Conservation (phyloP, 2,888 invertebrate species). For the Acleris laterana region DNA sequence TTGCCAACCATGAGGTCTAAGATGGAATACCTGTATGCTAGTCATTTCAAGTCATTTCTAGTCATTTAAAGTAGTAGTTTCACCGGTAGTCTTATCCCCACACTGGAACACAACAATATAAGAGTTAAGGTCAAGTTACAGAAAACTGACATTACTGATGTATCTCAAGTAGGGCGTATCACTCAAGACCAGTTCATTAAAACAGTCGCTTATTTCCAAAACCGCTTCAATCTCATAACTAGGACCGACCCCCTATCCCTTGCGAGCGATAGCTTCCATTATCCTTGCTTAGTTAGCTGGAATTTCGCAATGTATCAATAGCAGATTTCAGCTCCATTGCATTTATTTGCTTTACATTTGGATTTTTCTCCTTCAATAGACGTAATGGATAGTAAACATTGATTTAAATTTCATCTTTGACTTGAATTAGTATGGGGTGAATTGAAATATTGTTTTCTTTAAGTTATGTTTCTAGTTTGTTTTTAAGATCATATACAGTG, state of each 20-base stretch:
- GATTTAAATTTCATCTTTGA: neutral
- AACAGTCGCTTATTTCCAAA: neutral
- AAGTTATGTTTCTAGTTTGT: too few relatives aligned
- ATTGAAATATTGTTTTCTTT: neutral
- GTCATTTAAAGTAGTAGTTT: too few relatives aligned
- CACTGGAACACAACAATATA: too few relatives aligned
- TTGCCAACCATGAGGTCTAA: too few relatives aligned
- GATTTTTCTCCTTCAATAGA: constrained; percentile 3
- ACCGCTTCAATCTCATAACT: neutral
- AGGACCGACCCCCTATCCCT: neutral
- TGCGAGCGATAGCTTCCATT: constrained; percentile 33
- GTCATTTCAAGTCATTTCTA: too few relatives aligned
- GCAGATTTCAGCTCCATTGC: constrained; percentile 6
- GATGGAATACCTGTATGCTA: too few relatives aligned
- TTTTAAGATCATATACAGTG: too few relatives aligned
- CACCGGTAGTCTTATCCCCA: too few relatives aligned
- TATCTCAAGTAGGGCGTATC: too few relatives aligned
- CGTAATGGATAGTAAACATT: neutral
- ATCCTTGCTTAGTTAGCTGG: constrained; percentile 37
- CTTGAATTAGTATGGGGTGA: neutral
- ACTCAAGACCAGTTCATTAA: too few relatives aligned
- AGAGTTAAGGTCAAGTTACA: too few relatives aligned
- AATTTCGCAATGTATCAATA: constrained; percentile 24
- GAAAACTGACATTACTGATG: too few relatives aligned
- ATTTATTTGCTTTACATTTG: constrained; percentile 15